Evolutionary conservation across 2,888 invertebrate genomes (phyloP), one percentile per base, ranked within the genome.

Genomic region (Hydrotaea cyrtoneurina): DNA sequence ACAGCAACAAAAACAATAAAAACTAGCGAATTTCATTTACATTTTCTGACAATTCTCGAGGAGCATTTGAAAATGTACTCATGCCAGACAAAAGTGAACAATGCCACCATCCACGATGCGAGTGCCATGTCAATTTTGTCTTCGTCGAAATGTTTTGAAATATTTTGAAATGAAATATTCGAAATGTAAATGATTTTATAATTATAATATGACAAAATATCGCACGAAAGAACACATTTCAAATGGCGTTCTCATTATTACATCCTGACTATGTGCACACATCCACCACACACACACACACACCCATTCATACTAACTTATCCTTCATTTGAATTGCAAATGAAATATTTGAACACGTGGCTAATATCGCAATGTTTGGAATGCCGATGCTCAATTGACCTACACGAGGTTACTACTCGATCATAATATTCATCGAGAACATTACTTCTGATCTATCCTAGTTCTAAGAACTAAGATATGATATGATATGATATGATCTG

Each of bases 11-110:
- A 17, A 8, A 53, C 46, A 46, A 2, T 5, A 17, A 53, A n/a
- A 8, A 53, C 53, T n/a, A n/a, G 15, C 7, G 53, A 11, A 53
- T 66, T 39, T 15, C 46, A 69, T 43, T 43, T 59, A 59, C 59
- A 46, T 64, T 69, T 23, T 31, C 69, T 1, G 21, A 23, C 19
- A 69, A 69, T 43, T 69, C 69, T 69, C 43, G 23, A 46, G 69
- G 19, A 69, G 26, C 23, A 59, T 59, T 50, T 23, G 15, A 15
- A 59, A 23, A 23, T 26, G 26, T 23, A 3, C 26, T 26, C 26
- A 55, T 21, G 55, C 19, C 59, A 23, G 26, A 59, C 26, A 23
- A 21, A 26, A 26, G 13, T n/a, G 50, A 50, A 50, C n/a, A 50
- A 50, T 50, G n/a, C 50, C 50, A 39, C 7, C 53, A 11, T 5